phyloP scores from a whole-genome alignment of 1,140 invertebrate species.

The Chymomyza costata region DNA sequence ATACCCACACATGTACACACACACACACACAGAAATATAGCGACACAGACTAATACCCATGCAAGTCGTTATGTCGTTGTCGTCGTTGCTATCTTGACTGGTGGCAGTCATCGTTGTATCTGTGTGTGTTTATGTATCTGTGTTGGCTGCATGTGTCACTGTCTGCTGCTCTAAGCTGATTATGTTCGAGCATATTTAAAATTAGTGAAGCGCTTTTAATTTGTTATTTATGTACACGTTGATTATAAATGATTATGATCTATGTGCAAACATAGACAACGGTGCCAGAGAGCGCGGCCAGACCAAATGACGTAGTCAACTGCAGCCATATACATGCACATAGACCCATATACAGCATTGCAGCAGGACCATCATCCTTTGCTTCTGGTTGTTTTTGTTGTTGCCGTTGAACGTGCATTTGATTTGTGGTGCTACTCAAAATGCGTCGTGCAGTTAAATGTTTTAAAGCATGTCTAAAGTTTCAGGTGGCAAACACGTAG shows the following conservation, averaged over 20 bases:
- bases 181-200: slow-evolving; percentile 74
- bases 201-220: slow-evolving; percentile 74
- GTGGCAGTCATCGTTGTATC: slow-evolving; percentile 26
- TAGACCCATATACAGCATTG: neutral
- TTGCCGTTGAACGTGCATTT: slow-evolving; percentile 60
- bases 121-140: slow-evolving; percentile 9
- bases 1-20: neutral
- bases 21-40: slow-evolving; percentile 5
- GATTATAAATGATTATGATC: slow-evolving; percentile 73
- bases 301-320: slow-evolving; percentile 9
- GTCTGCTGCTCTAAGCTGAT: slow-evolving; percentile 68
- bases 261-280: slow-evolving; percentile 58
- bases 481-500: slow-evolving; percentile 6
- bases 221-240: slow-evolving; percentile 73
- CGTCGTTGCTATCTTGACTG: slow-evolving; percentile 69
- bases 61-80: slow-evolving; percentile 60
- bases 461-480: slow-evolving; percentile 55
- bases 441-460: slow-evolving; percentile 69
- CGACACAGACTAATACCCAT: slow-evolving; percentile 8
- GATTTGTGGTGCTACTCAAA: too few species aligned
- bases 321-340: slow-evolving; percentile 15
- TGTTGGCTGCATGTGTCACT: slow-evolving; percentile 3
- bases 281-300: slow-evolving; percentile 7
- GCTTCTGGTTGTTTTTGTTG: slow-evolving; percentile 28
- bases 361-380: slow-evolving; percentile 20